Evolutionary conservation across 2,888 invertebrate genomes (phyloP).

Genomic region (Ceratothoa steindachneri): DNA sequence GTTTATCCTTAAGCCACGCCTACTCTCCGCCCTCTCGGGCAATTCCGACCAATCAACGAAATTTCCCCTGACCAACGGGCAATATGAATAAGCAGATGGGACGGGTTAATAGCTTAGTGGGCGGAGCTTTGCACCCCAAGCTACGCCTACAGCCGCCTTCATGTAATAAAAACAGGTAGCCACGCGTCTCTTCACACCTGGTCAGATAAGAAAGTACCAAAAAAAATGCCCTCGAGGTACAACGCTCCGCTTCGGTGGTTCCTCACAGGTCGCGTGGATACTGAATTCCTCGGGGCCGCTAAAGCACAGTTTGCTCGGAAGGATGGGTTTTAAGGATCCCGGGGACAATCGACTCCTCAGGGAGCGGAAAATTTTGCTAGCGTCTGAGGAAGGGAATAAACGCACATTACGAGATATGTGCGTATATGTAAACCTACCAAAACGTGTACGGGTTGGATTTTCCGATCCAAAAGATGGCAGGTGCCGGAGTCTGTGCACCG

Average conservation of each 20-base stretch:
- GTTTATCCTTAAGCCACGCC: constrained; percentile 7
- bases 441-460: background rate
- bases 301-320: too few species aligned
- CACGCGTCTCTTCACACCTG: constrained; percentile 13
- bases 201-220: constrained; percentile 13
- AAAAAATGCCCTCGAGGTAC: constrained; percentile 1
- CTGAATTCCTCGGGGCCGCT: background rate
- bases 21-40: background rate
- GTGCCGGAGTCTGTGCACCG: too few species aligned
- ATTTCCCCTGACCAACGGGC: background rate
- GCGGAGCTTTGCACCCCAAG: background rate
- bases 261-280: background rate
- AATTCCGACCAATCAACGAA: background rate
- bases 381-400: too few species aligned
- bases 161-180: constrained; percentile 1
- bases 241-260: constrained; percentile 4
- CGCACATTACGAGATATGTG: too few species aligned
- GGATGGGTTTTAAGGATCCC: too few species aligned
- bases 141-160: background rate
- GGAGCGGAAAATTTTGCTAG: too few species aligned
- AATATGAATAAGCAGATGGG: background rate
- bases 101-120: constrained; percentile 1
- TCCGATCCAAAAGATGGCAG: too few species aligned
- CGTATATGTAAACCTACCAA: background rate
- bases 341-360: too few species aligned